Evolutionary conservation across 2,797 vertebrate genomes (phyloP).

Genomic region (Anabacerthia variegaticeps): DNA sequence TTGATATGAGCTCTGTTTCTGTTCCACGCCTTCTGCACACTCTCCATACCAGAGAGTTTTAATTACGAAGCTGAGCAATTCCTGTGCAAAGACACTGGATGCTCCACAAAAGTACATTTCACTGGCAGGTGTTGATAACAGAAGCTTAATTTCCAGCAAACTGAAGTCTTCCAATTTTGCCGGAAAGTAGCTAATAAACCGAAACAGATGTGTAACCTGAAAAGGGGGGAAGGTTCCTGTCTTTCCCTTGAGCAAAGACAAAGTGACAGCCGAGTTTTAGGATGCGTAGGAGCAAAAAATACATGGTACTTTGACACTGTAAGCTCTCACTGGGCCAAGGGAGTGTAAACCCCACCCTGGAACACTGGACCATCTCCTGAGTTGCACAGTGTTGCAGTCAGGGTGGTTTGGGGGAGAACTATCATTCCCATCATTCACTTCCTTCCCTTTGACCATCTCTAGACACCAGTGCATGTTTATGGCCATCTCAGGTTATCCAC

Average conservation of each 20-base stretch:
- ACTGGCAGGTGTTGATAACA: constrained; percentile 15
- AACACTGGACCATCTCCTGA: rapidly evolving
- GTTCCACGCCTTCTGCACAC: neutral
- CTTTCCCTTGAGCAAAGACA: neutral
- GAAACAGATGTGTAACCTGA: constrained; percentile 31
- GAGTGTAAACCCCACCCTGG: neutral
- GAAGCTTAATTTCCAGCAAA: neutral
- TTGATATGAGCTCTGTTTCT: neutral
- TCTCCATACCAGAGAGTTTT: neutral
- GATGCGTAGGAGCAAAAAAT: neutral
- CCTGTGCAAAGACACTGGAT: neutral
- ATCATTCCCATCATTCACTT: neutral
- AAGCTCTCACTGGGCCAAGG: neutral
- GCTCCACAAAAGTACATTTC: constrained; percentile 3
- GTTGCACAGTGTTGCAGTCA: rapidly evolving
- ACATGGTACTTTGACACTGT: neutral
- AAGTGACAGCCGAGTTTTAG: neutral
- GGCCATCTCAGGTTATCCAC: neutral
- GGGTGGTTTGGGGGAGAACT: rapidly evolving
- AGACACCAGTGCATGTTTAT: neutral
- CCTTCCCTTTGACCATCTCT: neutral
- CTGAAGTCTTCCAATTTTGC: neutral
- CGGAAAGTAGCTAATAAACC: constrained; percentile 38
- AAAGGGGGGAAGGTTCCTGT: neutral
- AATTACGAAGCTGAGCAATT: constrained; percentile 13